These are phyloP conservation scores for Drosophila albomicans DNA, from an alignment of 1,140 invertebrate species.

Conservation along the genomic window DNA sequence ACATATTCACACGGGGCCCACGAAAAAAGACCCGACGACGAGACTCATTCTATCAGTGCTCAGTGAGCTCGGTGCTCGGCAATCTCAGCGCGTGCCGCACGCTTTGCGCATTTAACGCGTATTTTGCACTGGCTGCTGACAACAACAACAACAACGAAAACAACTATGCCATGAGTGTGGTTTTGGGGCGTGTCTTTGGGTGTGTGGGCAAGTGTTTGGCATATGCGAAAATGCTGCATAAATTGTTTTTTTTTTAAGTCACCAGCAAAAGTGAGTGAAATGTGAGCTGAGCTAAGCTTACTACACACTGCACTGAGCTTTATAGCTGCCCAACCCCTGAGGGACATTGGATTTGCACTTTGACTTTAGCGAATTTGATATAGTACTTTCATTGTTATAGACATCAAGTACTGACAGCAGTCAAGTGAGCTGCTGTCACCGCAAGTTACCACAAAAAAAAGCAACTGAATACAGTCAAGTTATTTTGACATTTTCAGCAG, in stretches of 20 bases:
- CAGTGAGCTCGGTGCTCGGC: slow-evolving; percentile 27
- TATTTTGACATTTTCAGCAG: slow-evolving; percentile 13
- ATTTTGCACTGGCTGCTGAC: slow-evolving; percentile 67
- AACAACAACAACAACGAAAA: slow-evolving; percentile 5
- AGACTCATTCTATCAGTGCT: background rate
- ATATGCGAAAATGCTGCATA: slow-evolving; percentile 67
- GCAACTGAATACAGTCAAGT: background rate
- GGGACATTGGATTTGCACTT: slow-evolving; percentile 36
- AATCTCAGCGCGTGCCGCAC: slow-evolving; percentile 78
- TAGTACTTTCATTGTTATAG: slow-evolving; percentile 41
- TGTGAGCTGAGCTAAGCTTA: slow-evolving; percentile 51
- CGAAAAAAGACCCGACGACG: background rate
- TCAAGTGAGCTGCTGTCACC: slow-evolving; percentile 21
- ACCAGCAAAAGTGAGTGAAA: slow-evolving; percentile 62
- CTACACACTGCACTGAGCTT: slow-evolving; percentile 5
- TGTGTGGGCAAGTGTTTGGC: slow-evolving; percentile 22
- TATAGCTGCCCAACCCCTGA: slow-evolving; percentile 19
- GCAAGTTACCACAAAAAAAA: slow-evolving; percentile 23
- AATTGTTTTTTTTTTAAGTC: slow-evolving; percentile 73
- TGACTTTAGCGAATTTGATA: slow-evolving; percentile 16
- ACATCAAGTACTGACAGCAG: slow-evolving; percentile 60
- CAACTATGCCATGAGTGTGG: background rate
- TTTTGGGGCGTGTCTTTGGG: slow-evolving; percentile 20
- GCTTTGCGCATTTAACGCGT: slow-evolving; percentile 82
- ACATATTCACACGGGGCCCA: slow-evolving; percentile 70